Percentiles rank a stretch among this genome's conserved stretches.
phyloP scores from a whole-genome alignment of 2,888 invertebrate genomes.

The Xestia rhomboidea region DNA sequence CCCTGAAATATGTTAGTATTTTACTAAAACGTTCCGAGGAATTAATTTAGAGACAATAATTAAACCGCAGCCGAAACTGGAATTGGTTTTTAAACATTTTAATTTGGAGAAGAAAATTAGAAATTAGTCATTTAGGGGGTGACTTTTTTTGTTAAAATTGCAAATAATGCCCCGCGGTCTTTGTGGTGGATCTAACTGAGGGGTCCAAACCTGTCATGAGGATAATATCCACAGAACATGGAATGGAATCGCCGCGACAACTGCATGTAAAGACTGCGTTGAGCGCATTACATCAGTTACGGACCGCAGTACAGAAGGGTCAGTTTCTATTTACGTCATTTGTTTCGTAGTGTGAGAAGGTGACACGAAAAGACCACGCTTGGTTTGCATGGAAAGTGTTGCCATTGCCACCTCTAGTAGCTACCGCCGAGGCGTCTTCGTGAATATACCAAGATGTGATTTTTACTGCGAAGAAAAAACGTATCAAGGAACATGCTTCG shows the following conservation, averaged over 20 bases:
- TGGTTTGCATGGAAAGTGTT: not conserved
- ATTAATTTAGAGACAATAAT: slow-evolving; percentile 54
- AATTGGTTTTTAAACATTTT: slow-evolving; percentile 56
- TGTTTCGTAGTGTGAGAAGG: not conserved
- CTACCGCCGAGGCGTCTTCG: not conserved
- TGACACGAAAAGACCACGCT: not conserved
- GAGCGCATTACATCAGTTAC: not conserved
- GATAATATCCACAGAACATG: not conserved
- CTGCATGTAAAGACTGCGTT: not conserved
- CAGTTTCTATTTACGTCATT: not conserved
- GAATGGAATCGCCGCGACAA: not conserved
- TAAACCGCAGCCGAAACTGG: slow-evolving; percentile 30
- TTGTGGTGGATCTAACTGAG: not conserved
- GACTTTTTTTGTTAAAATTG: slow-evolving; percentile 17
- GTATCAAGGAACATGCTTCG: not conserved
- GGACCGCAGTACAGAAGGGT: not conserved
- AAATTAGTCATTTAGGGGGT: slow-evolving; percentile 11
- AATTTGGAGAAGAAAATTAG: slow-evolving; percentile 48
- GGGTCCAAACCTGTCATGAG: not conserved
- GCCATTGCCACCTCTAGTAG: not conserved
- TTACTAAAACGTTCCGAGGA: slow-evolving; percentile 34
- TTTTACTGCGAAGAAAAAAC: not conserved
- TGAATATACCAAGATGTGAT: not conserved
- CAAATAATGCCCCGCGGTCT: slow-evolving; percentile 23
- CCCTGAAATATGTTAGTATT: slow-evolving; percentile 32